These are phyloP conservation scores for Lates japonicus DNA, from an alignment of 2,797 vertebrate genomes.

Conservation along the genomic window DNA sequence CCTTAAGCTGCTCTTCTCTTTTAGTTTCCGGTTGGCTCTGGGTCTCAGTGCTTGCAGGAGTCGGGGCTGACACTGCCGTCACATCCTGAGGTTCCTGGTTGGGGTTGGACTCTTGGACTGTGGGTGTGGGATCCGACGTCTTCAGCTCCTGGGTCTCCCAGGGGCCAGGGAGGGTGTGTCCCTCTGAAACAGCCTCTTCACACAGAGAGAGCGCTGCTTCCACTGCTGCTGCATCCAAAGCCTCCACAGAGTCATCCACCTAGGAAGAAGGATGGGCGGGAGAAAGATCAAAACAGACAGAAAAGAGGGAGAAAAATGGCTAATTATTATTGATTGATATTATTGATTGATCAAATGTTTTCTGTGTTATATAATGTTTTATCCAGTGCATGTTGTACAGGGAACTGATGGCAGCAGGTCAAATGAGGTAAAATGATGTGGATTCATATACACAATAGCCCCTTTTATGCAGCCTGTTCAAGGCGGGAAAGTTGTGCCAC, in stretches of 20 bases:
- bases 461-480: too few species aligned
- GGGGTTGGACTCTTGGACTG: constrained; percentile 51
- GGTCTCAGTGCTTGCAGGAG: constrained; percentile 42
- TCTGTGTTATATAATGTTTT: neutral
- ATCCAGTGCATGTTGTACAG: neutral
- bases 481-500: too few species aligned
- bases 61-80: neutral
- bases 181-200: constrained; percentile 92
- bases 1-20: constrained; percentile 67
- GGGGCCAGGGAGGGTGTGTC: constrained; percentile 92
- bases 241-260: constrained; percentile 97
- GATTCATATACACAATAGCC: too few species aligned
- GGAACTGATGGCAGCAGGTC: neutral
- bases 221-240: constrained; percentile 95
- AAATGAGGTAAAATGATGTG: neutral
- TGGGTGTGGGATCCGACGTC: constrained; percentile 65
- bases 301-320: neutral
- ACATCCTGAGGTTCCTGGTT: constrained; percentile 53
- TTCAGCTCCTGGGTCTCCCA: constrained; percentile 92
- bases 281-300: neutral
- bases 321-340: neutral
- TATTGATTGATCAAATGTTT: neutral
- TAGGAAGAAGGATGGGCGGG: constrained; percentile 53
- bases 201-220: constrained; percentile 97
- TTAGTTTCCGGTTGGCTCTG: constrained; percentile 63